phyloP scores from a whole-genome alignment of 2,888 invertebrate species.

The Tachina grossa region DNA sequence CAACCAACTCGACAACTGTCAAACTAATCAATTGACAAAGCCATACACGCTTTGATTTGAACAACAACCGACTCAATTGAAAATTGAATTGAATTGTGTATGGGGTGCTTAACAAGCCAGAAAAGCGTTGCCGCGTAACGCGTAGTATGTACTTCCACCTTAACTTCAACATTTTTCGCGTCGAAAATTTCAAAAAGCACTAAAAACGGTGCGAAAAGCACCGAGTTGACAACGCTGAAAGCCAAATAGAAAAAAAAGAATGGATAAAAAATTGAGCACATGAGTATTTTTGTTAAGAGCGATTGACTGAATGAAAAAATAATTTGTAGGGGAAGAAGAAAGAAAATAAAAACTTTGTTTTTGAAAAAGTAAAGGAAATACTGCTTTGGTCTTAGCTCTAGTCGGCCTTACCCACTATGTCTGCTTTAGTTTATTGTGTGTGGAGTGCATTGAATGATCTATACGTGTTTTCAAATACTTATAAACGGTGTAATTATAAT shows the following conservation, averaged over 20 bases:
- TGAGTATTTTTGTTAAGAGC: neutral
- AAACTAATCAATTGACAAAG: no score
- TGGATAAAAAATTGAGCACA: slow-evolving; percentile 18
- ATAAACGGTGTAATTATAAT: slow-evolving; percentile 78
- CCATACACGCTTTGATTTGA: no score
- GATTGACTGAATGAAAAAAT: slow-evolving; percentile 13
- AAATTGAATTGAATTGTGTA: no score
- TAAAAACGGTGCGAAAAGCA: no score
- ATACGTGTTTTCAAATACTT: slow-evolving; percentile 78
- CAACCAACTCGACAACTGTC: no score
- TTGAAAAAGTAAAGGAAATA: slow-evolving; percentile 39
- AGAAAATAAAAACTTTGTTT: slow-evolving; percentile 34
- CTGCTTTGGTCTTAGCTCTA: slow-evolving; percentile 26
- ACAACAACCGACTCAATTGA: no score
- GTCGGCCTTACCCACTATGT: slow-evolving; percentile 74
- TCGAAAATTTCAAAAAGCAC: no score
- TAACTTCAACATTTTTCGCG: no score
- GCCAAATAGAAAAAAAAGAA: slow-evolving; percentile 10
- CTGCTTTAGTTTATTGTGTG: slow-evolving; percentile 79
- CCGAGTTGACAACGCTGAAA: no score
- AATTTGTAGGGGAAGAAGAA: slow-evolving; percentile 7
- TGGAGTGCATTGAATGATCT: slow-evolving; percentile 78
- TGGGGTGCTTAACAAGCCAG: no score
- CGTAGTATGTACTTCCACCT: no score
- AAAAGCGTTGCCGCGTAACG: no score